Evolutionary conservation across 2,888 invertebrate genomes (phyloP).

Genomic region (Trachelus tabidus): DNA sequence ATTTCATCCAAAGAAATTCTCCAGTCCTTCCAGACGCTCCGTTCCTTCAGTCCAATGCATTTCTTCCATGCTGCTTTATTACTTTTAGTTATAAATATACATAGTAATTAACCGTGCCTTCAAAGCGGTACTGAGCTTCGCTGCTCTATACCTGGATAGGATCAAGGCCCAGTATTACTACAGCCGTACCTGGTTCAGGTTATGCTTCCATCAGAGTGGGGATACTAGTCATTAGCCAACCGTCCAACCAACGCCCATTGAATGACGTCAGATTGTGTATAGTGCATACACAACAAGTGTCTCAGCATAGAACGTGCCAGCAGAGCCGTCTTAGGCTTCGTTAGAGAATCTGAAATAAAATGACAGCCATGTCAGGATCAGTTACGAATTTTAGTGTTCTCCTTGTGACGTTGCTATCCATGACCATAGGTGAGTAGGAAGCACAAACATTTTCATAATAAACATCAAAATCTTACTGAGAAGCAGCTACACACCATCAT

Average conservation of each 20-base stretch:
- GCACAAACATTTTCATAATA: not conserved
- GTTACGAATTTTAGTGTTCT: not conserved
- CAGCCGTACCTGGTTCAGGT: not conserved
- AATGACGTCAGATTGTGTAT: slow-evolving; percentile 42
- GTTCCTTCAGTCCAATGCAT: not conserved
- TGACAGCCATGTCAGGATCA: not conserved
- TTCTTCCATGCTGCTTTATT: not conserved
- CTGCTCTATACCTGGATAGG: not conserved
- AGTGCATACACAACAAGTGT: slow-evolving; percentile 31
- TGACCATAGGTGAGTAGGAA: not conserved
- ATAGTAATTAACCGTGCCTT: not conserved
- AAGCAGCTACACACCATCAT: not conserved
- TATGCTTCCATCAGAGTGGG: not conserved
- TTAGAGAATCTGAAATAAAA: not conserved
- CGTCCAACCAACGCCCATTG: slow-evolving; percentile 47
- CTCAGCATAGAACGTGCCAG: not conserved
- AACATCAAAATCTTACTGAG: not conserved
- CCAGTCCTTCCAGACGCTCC: not conserved
- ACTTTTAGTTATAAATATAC: not conserved
- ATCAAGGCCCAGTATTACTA: not conserved
- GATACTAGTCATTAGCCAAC: not conserved
- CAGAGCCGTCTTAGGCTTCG: not conserved
- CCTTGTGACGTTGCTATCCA: not conserved
- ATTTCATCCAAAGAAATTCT: slow-evolving; percentile 5
- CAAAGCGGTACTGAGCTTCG: not conserved